Base-by-base conservation (phyloP, 1,140 invertebrate genomes). In the Drusus annulatus region DNA sequence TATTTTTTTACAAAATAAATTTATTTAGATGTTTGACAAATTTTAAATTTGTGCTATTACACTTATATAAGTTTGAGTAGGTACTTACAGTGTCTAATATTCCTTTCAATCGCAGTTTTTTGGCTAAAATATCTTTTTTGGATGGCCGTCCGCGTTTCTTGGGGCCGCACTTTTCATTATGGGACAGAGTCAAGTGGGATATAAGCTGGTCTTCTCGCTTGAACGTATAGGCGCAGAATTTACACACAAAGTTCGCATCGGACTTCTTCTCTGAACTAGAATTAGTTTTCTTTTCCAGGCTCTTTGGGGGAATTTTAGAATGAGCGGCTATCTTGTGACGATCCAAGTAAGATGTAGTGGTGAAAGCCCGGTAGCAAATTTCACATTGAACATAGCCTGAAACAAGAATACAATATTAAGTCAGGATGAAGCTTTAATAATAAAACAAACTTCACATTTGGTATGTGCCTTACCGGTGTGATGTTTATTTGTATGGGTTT, bases 111-210 rank as follows among this genome's bases (percentile, higher is more conserved):
- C 77, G 74, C 19, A 81, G 45, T 52, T 83, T 81, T 51, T 81
- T 81, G 7, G 74, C 60, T 16, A 79, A 25, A 23, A 81, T 79
- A 51, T 83, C 80, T 62, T 83, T 83, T 65, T 83, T 83, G 6
- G 82, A 83, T n/a, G 82, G 82, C n/a, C 82, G 51, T 10, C 82
- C 82, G 58, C 82, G 23, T 21, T 81, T 83, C 45, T 78, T 83
- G 3, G 79, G 79, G 7, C 76, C 79, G 19, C 69, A 65, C 31
- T 80, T 65, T 16, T 80, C 79, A 73, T 79, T 77, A 62, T 83
- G 82, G 3, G 82, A 81, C 19, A 81, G 25, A 8, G 77, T 76
- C 51, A 80, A 63, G 25, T 83, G 82, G 16, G 79, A 51, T 7
- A 83, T 56, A 0, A 83, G 76, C 21, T 81, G 79, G 6, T 83